Evolutionary conservation across 2,888 invertebrate species (phyloP).

Genomic region (Apotomis capreana): DNA sequence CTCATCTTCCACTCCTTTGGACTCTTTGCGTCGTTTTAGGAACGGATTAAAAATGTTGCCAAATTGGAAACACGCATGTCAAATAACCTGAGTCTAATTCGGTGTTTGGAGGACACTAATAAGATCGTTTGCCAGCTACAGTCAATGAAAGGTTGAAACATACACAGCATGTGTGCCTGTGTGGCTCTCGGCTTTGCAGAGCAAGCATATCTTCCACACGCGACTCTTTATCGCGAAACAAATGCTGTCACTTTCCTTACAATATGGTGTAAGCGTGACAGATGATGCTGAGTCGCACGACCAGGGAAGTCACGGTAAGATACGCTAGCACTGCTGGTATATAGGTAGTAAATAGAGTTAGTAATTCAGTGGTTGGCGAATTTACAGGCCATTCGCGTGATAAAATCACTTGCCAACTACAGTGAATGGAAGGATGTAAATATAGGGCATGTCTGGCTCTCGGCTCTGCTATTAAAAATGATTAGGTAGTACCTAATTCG

Average conservation of each 20-base stretch:
- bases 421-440: conserved; percentile 55
- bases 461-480: conserved; percentile 43
- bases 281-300: too few species aligned
- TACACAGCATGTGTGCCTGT: conserved; percentile 54
- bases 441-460: conserved; percentile 56
- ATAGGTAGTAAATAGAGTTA: too few species aligned
- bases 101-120: not conserved
- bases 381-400: too few species aligned
- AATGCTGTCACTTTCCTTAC: too few species aligned
- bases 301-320: too few species aligned
- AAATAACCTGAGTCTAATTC: not conserved
- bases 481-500: too few species aligned
- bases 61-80: not conserved
- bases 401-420: conserved; percentile 21
- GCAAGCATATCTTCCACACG: too few species aligned
- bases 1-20: conserved; percentile 7
- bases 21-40: conserved; percentile 1
- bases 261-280: too few species aligned
- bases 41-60: not conserved
- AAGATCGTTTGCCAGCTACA: conserved; percentile 23
- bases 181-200: conserved; percentile 52
- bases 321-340: too few species aligned
- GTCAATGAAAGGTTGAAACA: conserved; percentile 55
- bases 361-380: too few species aligned
- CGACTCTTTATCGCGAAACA: too few species aligned